A percentile compares a stretch with the other conserved stretches of the same genome.
These are phyloP conservation scores for Ceryle rudis DNA, from an alignment of 2,797 vertebrate species.

Conservation along the genomic window DNA sequence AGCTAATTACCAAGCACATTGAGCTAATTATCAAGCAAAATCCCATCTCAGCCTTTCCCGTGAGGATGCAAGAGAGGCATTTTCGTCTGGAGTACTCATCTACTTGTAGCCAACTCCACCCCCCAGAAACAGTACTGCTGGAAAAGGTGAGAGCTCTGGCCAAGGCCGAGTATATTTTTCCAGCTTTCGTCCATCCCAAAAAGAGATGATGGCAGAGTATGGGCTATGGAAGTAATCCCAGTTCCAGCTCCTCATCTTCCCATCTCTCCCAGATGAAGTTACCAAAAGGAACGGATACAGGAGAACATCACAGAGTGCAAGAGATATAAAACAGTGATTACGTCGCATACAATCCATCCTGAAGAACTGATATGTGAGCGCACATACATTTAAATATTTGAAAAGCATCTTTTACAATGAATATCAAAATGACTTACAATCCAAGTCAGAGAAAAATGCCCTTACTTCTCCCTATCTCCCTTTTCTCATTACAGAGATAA, in stretches of 20 bases:
- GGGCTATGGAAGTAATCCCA: neutral
- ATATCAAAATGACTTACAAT: slow-evolving; percentile 81
- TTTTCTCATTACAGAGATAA: slow-evolving; percentile 84
- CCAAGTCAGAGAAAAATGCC: slow-evolving; percentile 77
- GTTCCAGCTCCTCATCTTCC: neutral
- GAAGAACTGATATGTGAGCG: slow-evolving; percentile 72
- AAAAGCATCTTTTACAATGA: slow-evolving; percentile 81
- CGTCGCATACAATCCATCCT: slow-evolving; percentile 53
- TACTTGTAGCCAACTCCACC: neutral
- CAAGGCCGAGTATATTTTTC: neutral
- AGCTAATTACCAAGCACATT: slow-evolving; percentile 12
- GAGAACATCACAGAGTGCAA: slow-evolving; percentile 10
- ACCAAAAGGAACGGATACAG: neutral
- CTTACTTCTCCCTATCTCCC: slow-evolving; percentile 75
- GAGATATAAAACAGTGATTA: slow-evolving; percentile 61
- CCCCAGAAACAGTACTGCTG: neutral
- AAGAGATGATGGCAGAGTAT: neutral
- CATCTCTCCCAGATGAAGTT: slow-evolving; percentile 16
- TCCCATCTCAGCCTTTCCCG: neutral
- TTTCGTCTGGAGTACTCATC: neutral
- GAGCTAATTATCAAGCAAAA: slow-evolving; percentile 43
- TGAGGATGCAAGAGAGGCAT: neutral
- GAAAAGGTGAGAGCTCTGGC: neutral
- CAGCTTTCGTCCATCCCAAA: neutral
- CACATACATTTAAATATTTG: slow-evolving; percentile 82